Percentiles rank a stretch among this genome's conserved stretches.
phyloP scores from a whole-genome alignment of 2,113 vertebrate genomes.

The Centropus unirufus region DNA sequence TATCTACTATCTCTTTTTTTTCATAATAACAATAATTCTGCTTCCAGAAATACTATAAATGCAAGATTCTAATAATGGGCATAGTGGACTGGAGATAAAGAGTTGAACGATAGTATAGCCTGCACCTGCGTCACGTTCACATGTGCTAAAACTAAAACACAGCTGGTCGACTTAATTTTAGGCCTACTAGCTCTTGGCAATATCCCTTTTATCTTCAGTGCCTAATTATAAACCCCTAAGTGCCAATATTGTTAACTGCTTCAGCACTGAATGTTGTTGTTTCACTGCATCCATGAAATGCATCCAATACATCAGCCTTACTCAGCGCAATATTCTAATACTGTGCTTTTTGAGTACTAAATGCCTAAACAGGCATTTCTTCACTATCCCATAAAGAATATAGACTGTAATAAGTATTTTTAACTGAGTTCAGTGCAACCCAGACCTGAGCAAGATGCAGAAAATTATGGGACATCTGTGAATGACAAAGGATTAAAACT shows the following conservation, averaged over 20 bases:
- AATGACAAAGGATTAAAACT: background rate
- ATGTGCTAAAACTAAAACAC: slow-evolving; percentile 62
- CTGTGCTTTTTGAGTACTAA: background rate
- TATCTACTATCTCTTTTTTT: slow-evolving; percentile 5
- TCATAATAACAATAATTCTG: background rate
- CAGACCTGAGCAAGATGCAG: background rate
- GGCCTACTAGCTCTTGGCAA: slow-evolving; percentile 55
- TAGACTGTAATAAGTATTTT: background rate
- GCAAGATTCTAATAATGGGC: background rate
- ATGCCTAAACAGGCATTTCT: background rate
- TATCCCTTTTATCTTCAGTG: slow-evolving; percentile 47
- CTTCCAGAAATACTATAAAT: slow-evolving; percentile 19
- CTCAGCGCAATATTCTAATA: background rate
- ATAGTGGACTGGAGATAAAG: background rate
- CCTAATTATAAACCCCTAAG: slow-evolving; percentile 58
- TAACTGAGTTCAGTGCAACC: background rate
- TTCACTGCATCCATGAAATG: background rate
- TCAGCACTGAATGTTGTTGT: background rate
- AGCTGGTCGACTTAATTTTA: slow-evolving; percentile 69
- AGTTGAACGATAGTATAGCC: background rate
- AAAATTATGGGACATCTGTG: background rate
- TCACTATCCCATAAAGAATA: background rate
- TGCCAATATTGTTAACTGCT: slow-evolving; percentile 45
- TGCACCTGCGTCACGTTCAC: slow-evolving; percentile 44
- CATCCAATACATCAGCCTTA: background rate